Evolutionary conservation across 2,888 invertebrate genomes (phyloP), one percentile per base, ranked within the genome.

Genomic region (Ennomos quercinarius): DNA sequence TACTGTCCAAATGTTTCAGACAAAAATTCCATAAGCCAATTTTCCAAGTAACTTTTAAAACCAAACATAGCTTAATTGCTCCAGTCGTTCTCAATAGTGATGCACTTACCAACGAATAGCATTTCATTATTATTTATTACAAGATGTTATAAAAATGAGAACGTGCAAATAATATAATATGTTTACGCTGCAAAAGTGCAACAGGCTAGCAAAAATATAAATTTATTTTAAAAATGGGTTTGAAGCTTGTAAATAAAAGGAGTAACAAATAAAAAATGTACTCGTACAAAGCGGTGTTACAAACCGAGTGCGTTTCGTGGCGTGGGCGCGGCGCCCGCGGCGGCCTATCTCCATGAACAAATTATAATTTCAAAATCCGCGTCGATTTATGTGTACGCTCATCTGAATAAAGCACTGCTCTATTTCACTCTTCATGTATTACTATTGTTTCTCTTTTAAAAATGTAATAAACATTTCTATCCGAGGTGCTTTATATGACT

Each of bases 301-400:
- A 64, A 62, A 59, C 57, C 62, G 58, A 50, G 57, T 55, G 58
- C 56, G 57, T 57, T 61, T 44, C 55, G 54, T 61, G 51, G 54
- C 85, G 89, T 88, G 82, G 89, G 89, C 84, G 87, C 78, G 71
- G 79, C 84, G 87, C 90, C 86, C 77, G 87, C 81, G 86, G 89
- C 90, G 83, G 79, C 82, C 84, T 87, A 86, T 87, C 90, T 86
- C 78, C 81, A 76, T 77, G 86, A 86, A 86, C 89, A 87, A 91
- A 91, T 91, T 91, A 91, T 90, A 91, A 90, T 91, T 91, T 91
- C 86, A 86, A 89, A 91, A 89, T 87, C 86, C 82, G 84, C 84
- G 82, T 90, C 90, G 88, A 91, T 91, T 91, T 91, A 91, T 91
- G 88, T 81, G 85, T 81, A 82, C 84, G 81, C 87, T 87, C 89